Evolutionary conservation across 2,888 invertebrate genomes (phyloP).

Genomic region (Phengaris arion): DNA sequence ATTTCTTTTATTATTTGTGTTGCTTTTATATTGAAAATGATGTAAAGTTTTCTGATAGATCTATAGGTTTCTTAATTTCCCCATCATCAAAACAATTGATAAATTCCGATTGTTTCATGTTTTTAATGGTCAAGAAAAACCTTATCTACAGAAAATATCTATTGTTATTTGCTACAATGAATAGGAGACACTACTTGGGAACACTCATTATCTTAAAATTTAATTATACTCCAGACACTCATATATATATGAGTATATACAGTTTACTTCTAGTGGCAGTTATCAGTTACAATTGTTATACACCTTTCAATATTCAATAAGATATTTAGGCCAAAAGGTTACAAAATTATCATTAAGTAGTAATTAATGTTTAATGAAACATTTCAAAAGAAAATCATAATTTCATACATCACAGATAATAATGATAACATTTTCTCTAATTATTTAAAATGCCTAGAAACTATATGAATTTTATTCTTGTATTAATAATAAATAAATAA

Average conservation of each 20-base stretch:
- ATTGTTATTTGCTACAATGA: background rate
- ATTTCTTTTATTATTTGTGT: background rate
- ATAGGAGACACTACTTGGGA: background rate
- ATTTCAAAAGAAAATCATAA: constrained; percentile 4
- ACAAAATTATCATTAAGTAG: background rate
- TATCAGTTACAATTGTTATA: constrained; percentile 1
- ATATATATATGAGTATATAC: background rate
- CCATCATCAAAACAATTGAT: background rate
- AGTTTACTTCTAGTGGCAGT: background rate
- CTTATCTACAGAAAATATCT: background rate
- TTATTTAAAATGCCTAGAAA: constrained; percentile 2
- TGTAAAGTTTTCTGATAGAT: no score
- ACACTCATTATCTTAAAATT: background rate
- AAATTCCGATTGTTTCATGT: background rate
- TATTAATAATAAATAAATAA: background rate
- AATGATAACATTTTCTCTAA: constrained; percentile 8
- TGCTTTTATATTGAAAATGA: background rate
- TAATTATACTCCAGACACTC: background rate
- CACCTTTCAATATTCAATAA: background rate
- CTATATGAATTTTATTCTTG: constrained; percentile 4
- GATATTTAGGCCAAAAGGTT: background rate
- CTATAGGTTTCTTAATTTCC: background rate
- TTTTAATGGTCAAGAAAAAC: background rate
- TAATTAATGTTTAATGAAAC: background rate
- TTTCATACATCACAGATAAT: constrained; percentile 25